Evolutionary conservation across 2,113 vertebrate genomes (phyloP).

Genomic region (Theristicus caerulescens): DNA sequence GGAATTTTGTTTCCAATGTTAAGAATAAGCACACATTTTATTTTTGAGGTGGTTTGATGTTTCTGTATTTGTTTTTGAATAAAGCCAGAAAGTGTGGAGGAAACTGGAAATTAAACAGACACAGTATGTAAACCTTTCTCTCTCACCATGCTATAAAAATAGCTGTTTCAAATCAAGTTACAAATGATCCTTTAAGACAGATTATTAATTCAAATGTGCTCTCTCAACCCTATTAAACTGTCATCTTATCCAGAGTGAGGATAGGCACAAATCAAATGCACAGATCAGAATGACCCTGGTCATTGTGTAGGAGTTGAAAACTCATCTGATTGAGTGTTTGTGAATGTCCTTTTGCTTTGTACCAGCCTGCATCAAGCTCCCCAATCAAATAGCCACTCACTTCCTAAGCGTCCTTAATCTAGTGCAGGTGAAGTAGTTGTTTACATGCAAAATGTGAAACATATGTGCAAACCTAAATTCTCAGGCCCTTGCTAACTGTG

Average conservation of each 20-base stretch:
- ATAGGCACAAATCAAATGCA: neutral
- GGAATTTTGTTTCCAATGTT: neutral
- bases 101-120: neutral
- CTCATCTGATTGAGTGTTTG: neutral
- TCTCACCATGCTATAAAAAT: neutral
- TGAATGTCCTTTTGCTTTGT: neutral
- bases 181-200: neutral
- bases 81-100: neutral
- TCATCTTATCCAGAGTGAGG: neutral
- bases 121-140: neutral
- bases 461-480: neutral
- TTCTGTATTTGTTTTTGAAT: neutral
- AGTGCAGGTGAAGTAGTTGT: neutral
- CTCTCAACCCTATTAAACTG: slow-evolving; percentile 9
- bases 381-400: neutral
- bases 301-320: neutral
- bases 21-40: neutral
- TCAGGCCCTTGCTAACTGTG: neutral
- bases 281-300: neutral
- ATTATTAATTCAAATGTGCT: neutral
- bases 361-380: neutral
- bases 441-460: neutral
- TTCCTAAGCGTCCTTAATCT: neutral
- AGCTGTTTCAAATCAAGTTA: neutral
- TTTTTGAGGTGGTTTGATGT: neutral